These are phyloP conservation scores for Meles meles DNA, from an alignment of 2,113 vertebrate genomes.

Conservation along the genomic window DNA sequence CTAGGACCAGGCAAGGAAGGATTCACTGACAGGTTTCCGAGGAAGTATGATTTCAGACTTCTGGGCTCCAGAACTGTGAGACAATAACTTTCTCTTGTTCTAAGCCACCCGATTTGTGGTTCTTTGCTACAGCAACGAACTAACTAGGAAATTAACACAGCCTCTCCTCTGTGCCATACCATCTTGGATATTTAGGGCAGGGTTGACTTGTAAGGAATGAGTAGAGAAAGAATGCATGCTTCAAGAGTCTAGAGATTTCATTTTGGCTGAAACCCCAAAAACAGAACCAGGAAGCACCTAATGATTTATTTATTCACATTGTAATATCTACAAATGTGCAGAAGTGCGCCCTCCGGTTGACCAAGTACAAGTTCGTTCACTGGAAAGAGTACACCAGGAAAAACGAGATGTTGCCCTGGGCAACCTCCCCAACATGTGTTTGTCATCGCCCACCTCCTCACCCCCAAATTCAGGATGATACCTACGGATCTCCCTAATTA, in stretches of 20 bases:
- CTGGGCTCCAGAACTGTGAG: not conserved
- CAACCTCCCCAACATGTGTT: not conserved
- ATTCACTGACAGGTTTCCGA: not conserved
- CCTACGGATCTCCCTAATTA: not conserved
- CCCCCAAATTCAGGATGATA: not conserved
- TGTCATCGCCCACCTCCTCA: not conserved
- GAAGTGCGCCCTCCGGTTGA: not conserved
- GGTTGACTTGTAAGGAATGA: not conserved
- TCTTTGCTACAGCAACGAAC: not conserved
- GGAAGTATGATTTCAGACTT: not conserved
- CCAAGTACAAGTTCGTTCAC: not conserved
- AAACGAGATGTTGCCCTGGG: not conserved
- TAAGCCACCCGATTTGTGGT: not conserved
- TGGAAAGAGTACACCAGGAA: not conserved
- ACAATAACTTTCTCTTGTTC: not conserved
- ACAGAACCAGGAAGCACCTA: not conserved
- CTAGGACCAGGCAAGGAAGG: not conserved
- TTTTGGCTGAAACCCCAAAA: conserved; percentile 7
- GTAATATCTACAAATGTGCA: not conserved
- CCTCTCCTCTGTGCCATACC: not conserved
- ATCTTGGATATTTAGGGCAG: not conserved
- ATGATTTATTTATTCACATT: not conserved
- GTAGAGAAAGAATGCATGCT: not conserved
- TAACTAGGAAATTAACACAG: not conserved
- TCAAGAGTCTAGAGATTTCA: not conserved